These are phyloP conservation scores for Vidua macroura DNA, from an alignment of 2,113 vertebrate species.

Conservation along the genomic window DNA sequence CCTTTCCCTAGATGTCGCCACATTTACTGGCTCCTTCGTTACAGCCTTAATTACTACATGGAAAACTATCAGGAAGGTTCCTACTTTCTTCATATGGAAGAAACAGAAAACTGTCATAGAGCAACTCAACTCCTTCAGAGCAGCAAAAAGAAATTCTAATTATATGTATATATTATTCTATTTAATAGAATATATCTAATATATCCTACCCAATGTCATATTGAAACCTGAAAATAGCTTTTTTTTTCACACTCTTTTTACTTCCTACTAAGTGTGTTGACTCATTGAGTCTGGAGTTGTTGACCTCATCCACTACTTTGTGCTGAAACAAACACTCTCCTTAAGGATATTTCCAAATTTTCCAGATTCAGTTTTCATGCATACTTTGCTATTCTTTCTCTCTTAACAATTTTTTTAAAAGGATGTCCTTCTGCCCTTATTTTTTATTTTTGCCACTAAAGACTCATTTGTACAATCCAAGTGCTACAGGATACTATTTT, in stretches of 20 bases:
- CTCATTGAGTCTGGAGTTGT: not conserved
- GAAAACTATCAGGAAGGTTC: not conserved
- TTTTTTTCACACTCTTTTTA: not conserved
- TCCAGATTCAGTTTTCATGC: not conserved
- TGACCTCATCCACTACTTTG: not conserved
- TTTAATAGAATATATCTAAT: not conserved
- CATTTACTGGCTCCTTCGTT: not conserved
- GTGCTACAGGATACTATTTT: not conserved
- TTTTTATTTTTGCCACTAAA: not conserved
- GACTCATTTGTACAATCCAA: not conserved
- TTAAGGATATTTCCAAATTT: not conserved
- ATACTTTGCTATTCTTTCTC: not conserved
- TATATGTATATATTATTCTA: not conserved
- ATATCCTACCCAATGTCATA: not conserved
- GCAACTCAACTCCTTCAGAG: not conserved
- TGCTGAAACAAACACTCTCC: not conserved
- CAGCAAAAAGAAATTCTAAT: not conserved
- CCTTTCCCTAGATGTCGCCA: slow-evolving; percentile 5
- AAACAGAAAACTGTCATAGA: not conserved
- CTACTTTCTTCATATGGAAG: not conserved
- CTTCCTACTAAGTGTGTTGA: not conserved
- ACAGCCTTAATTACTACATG: not conserved
- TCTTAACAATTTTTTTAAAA: not conserved
- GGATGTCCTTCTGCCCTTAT: not conserved
- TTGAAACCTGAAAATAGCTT: not conserved